Base-by-base conservation (phyloP, 2,888 invertebrate genomes). In the Atherix ibis region DNA sequence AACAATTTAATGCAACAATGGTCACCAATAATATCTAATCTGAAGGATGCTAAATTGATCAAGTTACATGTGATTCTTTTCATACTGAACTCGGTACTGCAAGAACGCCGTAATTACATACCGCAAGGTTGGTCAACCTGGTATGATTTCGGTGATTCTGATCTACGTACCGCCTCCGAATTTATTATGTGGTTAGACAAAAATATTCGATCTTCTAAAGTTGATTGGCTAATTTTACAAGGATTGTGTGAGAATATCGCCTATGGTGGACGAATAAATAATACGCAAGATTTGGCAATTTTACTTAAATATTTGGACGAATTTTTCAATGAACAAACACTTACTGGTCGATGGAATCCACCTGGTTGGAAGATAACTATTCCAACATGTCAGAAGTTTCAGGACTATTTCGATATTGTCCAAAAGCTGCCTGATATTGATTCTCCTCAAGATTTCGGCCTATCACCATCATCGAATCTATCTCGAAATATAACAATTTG, bases 121-220 rank as follows among this genome's bases (percentile, higher is more conserved):
- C 92, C 92, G 2, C 85, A 88, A 67, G 76, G 88, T 1, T 91
- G 89, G 89, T 79, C 80, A 2, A 83, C 80, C 52, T 74, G 73
- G 52, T 91, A 92, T 58, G 88, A 91, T 51, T 91, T 91, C 60
- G 80, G 77, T 33, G 76, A 79, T 46, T 70, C 79, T 1, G 91
- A 91, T 56, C 63, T 88, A 2, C 67, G 74, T 32, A 80, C 83
- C 4, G 81, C 80, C 1, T 65, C 75, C 25, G 74, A 76, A 40
- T 65, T 70, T 1, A 58, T 65, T 1, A 48, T 51, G 34, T 55
- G 58, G 52, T 37, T 46, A 34, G 40, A 58, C 38, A 54, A 60
- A 32, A 15, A 9, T 24, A 28, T 15, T 6, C 22, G 18, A n/a
- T 37, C 40, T 8, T 43, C 44, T 12, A 52, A 63, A 27, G 51